Conservation (phyloP, 2,888 invertebrate species). For the Pachycephus smyrnensis region DNA sequence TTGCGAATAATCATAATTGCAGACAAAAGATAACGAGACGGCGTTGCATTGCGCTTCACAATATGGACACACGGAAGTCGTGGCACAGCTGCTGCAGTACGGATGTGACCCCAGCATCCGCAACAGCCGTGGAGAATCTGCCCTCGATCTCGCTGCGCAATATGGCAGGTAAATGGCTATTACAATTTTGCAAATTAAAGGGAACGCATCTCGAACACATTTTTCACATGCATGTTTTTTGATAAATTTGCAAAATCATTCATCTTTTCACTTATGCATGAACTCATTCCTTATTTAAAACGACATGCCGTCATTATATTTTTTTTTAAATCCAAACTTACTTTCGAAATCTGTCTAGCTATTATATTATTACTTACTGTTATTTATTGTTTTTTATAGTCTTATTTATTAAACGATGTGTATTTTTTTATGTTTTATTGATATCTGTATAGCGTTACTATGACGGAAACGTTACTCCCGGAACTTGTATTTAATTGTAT, state of each 20-base stretch:
- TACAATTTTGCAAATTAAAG: neutral
- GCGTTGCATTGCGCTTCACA: constrained; percentile 94
- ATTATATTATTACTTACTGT: neutral
- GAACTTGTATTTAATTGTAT: no score
- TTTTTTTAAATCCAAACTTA: neutral
- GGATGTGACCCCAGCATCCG: constrained; percentile 90
- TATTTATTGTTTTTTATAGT: no score
- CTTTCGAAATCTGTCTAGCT: neutral
- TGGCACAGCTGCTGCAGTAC: constrained; percentile 83
- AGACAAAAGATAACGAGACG: constrained; percentile 92
- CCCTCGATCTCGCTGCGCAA: constrained; percentile 94
- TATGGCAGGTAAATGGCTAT: constrained; percentile 78
- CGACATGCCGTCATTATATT: neutral
- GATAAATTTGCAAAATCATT: neutral
- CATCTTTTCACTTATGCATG: neutral
- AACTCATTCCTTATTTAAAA: neutral
- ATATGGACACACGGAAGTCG: constrained; percentile 90
- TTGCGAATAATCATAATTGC: constrained; percentile 47
- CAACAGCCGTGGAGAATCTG: constrained; percentile 89
- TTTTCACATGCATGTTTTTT: neutral
- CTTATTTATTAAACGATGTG: neutral
- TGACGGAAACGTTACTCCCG: no score
- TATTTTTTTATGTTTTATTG: neutral
- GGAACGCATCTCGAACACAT: neutral
- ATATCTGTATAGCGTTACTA: neutral